Evolutionary conservation across 1,140 invertebrate genomes (phyloP).

Genomic region (Adelges cooleyi): DNA sequence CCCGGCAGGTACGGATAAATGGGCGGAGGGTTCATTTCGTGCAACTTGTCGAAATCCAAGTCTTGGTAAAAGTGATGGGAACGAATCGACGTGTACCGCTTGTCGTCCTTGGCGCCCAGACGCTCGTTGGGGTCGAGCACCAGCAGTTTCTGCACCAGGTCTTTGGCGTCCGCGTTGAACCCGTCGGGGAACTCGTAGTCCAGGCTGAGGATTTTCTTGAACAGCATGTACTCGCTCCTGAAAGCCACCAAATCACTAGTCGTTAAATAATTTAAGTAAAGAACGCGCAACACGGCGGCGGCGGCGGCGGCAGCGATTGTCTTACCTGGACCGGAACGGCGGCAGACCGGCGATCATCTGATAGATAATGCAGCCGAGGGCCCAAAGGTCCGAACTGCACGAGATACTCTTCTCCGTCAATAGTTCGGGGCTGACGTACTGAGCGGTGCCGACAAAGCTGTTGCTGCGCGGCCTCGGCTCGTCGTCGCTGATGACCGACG

Average conservation of each 20-base stretch:
- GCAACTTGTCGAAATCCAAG: slow-evolving; percentile 72
- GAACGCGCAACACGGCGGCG: background rate
- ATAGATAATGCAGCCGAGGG: slow-evolving; percentile 92
- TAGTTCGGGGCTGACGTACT: slow-evolving; percentile 96
- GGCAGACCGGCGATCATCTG: slow-evolving; percentile 90
- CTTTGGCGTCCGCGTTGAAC: slow-evolving; percentile 69
- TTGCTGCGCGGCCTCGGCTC: slow-evolving; percentile 48
- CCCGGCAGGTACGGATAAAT: slow-evolving; percentile 76
- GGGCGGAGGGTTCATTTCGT: slow-evolving; percentile 64
- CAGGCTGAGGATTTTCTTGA: slow-evolving; percentile 86
- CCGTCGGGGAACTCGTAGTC: slow-evolving; percentile 88
- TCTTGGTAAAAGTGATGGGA: slow-evolving; percentile 74
- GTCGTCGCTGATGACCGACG: slow-evolving; percentile 35
- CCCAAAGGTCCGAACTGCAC: slow-evolving; percentile 90
- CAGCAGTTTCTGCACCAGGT: slow-evolving; percentile 78
- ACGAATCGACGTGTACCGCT: slow-evolving; percentile 69
- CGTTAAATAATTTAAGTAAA: background rate
- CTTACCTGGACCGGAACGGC: slow-evolving; percentile 71
- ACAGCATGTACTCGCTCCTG: slow-evolving; percentile 90
- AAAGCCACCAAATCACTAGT: slow-evolving; percentile 25
- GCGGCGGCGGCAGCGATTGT: background rate
- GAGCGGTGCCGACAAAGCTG: slow-evolving; percentile 97
- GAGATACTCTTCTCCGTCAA: slow-evolving; percentile 68
- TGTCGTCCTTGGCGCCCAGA: slow-evolving; percentile 67
- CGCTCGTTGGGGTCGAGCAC: slow-evolving; percentile 66